These are phyloP conservation scores for Drosophila tripunctata DNA, from an alignment of 2,888 invertebrate genomes.

Conservation along the genomic window DNA sequence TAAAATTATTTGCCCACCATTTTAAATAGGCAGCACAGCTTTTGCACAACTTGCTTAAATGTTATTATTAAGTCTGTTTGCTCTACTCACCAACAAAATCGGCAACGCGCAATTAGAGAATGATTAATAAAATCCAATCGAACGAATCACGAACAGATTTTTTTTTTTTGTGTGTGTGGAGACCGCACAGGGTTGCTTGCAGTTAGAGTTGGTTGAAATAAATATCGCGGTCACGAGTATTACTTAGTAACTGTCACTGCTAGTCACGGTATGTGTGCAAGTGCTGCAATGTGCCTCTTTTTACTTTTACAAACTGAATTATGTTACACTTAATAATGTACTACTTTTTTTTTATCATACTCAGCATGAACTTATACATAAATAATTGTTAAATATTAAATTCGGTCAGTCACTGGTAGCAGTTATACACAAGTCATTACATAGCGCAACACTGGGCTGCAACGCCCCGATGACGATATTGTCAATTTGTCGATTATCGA, in stretches of 20 bases:
- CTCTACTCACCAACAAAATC: constrained; percentile 48
- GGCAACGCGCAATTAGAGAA: constrained; percentile 70
- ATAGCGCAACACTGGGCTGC: background rate
- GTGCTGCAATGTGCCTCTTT: background rate
- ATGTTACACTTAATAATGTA: background rate
- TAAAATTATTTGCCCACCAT: background rate
- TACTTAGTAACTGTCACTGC: background rate
- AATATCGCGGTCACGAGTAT: background rate
- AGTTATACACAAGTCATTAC: background rate
- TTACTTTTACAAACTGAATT: background rate
- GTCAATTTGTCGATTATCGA: constrained; percentile 20
- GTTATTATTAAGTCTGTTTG: constrained; percentile 3
- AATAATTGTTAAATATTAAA: background rate
- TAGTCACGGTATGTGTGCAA: background rate
- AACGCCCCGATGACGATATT: background rate
- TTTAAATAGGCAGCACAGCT: background rate
- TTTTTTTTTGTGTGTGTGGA: constrained; percentile 28
- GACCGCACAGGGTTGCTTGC: constrained; percentile 37
- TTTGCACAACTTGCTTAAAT: background rate
- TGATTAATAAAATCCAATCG: constrained; percentile 67
- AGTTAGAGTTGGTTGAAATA: background rate
- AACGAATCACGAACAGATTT: constrained; percentile 41
- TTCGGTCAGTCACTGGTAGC: background rate
- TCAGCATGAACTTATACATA: background rate
- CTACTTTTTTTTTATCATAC: background rate